Evolutionary conservation across 2,888 invertebrate genomes (phyloP).

Genomic region (Hirtodrosophila duncani): DNA sequence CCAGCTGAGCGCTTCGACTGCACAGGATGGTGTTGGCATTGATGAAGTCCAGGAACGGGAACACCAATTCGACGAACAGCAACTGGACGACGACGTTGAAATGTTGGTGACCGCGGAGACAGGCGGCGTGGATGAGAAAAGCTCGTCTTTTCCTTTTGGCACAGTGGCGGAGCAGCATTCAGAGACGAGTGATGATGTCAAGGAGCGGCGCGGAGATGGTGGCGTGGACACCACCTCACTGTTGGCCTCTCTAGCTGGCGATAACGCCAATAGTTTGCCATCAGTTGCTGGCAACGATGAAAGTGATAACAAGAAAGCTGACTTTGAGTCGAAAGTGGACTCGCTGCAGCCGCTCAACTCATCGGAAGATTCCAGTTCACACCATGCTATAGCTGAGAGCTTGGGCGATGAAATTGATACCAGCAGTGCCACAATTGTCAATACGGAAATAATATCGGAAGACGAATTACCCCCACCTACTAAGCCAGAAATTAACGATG

Average conservation of each 20-base stretch:
- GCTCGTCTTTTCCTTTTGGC: slow-evolving; percentile 78
- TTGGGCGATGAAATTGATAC: slow-evolving; percentile 68
- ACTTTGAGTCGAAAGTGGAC: slow-evolving; percentile 64
- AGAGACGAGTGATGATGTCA: slow-evolving; percentile 76
- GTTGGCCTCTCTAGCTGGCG: slow-evolving; percentile 77
- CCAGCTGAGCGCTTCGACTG: slow-evolving; percentile 23
- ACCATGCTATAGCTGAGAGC: slow-evolving; percentile 74
- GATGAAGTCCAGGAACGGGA: slow-evolving; percentile 16
- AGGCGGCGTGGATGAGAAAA: slow-evolving; percentile 75
- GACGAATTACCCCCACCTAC: slow-evolving; percentile 87
- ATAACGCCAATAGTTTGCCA: slow-evolving; percentile 78
- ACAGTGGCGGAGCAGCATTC: slow-evolving; percentile 68
- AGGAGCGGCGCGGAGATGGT: slow-evolving; percentile 64
- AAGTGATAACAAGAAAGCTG: slow-evolving; percentile 60
- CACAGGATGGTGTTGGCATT: slow-evolving; percentile 1
- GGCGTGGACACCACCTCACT: slow-evolving; percentile 75
- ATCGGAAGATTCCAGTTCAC: slow-evolving; percentile 74
- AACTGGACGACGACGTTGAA: slow-evolving; percentile 64
- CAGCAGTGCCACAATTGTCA: slow-evolving; percentile 81
- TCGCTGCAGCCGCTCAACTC: slow-evolving; percentile 58
- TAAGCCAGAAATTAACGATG: slow-evolving; percentile 88
- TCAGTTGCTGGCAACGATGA: slow-evolving; percentile 76
- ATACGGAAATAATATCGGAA: slow-evolving; percentile 91
- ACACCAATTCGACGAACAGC: slow-evolving; percentile 44
- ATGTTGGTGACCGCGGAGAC: slow-evolving; percentile 49